phyloP scores from a whole-genome alignment of 2,888 invertebrate genomes.

The Lysandra bellargus region DNA sequence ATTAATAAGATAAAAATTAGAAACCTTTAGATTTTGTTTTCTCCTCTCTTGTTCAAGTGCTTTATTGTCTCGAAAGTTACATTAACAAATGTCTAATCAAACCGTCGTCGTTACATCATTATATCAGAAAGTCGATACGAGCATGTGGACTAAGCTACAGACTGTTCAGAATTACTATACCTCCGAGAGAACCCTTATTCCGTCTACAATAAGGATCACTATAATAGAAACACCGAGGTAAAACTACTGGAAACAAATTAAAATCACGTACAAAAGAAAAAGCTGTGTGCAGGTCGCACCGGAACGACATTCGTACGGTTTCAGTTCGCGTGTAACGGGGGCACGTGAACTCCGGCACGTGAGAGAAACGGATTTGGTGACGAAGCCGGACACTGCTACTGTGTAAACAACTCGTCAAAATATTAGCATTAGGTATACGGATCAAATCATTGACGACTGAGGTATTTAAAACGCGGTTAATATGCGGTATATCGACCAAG shows the following conservation, averaged over 20 bases:
- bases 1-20: slow-evolving; percentile 4
- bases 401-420: not conserved
- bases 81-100: not conserved
- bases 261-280: slow-evolving; percentile 1
- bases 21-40: slow-evolving; percentile 1
- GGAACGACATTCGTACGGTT: not conserved
- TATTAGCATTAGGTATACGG: not conserved
- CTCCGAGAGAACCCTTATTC: not conserved
- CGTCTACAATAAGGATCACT: not conserved
- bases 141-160: not conserved
- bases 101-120: not conserved
- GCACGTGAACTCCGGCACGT: not conserved
- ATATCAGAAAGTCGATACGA: not conserved
- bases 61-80: not conserved
- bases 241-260: not conserved
- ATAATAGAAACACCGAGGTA: not conserved
- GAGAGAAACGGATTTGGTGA: slow-evolving; percentile 13
- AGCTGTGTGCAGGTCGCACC: not conserved
- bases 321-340: slow-evolving; percentile 1
- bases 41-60: not conserved
- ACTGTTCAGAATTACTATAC: not conserved
- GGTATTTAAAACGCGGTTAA: no score
- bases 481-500: no score
- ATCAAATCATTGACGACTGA: no score
- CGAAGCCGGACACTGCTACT: not conserved